Evolutionary conservation across 2,113 vertebrate species (phyloP), one percentile per base, ranked within the genome.

Genomic region (Dicrurus megarhynchus): DNA sequence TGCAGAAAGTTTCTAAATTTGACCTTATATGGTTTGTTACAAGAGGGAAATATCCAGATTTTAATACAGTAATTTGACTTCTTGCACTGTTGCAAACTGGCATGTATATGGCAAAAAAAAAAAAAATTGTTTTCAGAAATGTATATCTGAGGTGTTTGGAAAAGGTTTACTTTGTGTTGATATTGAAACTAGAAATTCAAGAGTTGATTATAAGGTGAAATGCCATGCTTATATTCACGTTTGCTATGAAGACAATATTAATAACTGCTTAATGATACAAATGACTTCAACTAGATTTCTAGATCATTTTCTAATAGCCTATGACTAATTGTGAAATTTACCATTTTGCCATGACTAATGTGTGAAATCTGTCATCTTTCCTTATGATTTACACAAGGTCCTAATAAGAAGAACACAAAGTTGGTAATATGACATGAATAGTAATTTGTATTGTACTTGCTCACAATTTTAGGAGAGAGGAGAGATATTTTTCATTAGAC

Each of bases 301-400:
- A 91, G 46, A 94, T 95, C 0, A 47, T 76, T 91, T 96, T 95
- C 69, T 91, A 95, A 93, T 87, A 94, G 61, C 14, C 75, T 83
- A 70, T 91, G 87, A 90, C 81, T 95, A 95, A 95, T 81, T 93
- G 85, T 90, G 91, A 93, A 90, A 96, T 95, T 50, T 90, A 70
- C 28, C 67, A 80, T 94, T 96, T 95, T 90, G 74, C 82, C 78
- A 70, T 90, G 89, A 93, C 93, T 93, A 88, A 95, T 80, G 75
- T 74, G 71, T 96, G 91, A 94, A 97, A 95, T 96, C 78, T 95
- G 55, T 91, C 84, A 86, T 86, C 46, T 87, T 91, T 94, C 53
- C 27, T 91, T 35, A 44, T 61, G 82, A 88, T 90, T 96, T 94
- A 94, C 35, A 52, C 30, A 67, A 50, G 21, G 27, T 61, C 19